phyloP scores from a whole-genome alignment of 2,113 vertebrate genomes.

The Microtus oregoni region DNA sequence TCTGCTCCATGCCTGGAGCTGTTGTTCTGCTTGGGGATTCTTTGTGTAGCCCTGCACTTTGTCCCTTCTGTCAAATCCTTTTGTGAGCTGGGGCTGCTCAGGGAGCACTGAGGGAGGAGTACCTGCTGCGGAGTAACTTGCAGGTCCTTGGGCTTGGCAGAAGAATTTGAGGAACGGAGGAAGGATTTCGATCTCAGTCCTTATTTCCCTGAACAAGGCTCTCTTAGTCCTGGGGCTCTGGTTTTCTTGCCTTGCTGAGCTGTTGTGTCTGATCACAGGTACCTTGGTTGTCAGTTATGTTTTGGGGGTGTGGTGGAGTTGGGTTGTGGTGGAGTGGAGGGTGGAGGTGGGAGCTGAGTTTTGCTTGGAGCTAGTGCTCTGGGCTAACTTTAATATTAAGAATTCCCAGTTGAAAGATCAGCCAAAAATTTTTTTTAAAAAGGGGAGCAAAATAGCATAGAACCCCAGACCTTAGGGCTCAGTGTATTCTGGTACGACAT shows the following conservation, averaged over 20 bases:
- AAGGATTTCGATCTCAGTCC: neutral
- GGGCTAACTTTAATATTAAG: slow-evolving; percentile 48
- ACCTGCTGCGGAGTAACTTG: neutral
- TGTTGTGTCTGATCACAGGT: neutral
- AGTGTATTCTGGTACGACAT: slow-evolving; percentile 68
- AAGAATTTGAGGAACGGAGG: neutral
- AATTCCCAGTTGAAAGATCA: slow-evolving; percentile 60
- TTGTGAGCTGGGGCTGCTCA: neutral
- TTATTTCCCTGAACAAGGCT: neutral
- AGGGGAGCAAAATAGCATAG: slow-evolving; percentile 75
- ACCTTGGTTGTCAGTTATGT: neutral
- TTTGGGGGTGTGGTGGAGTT: neutral
- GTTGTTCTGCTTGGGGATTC: neutral
- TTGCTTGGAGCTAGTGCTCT: slow-evolving; percentile 1
- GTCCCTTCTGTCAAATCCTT: neutral
- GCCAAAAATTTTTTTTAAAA: slow-evolving; percentile 10
- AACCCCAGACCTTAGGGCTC: slow-evolving; percentile 67
- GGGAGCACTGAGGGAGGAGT: neutral
- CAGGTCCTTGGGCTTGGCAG: neutral
- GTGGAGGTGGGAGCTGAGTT: neutral
- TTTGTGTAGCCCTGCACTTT: neutral
- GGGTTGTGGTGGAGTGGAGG: neutral
- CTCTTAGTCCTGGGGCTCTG: neutral
- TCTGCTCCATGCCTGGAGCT: neutral
- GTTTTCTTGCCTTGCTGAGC: neutral